Evolutionary conservation across 2,113 vertebrate species (phyloP).

Genomic region (Ctenodactylus gundi): DNA sequence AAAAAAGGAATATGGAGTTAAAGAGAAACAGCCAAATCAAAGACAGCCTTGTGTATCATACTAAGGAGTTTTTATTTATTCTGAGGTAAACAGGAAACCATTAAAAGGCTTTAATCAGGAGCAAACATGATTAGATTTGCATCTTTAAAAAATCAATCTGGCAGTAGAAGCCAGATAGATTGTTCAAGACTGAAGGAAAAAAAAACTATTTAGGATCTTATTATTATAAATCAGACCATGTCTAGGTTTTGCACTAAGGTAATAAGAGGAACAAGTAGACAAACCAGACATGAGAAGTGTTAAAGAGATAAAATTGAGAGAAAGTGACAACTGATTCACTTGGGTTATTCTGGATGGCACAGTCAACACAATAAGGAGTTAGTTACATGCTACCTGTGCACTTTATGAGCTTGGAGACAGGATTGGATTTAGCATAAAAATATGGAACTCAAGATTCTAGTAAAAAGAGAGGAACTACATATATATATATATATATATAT

Average conservation of each 20-base stretch:
- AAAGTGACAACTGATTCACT: neutral
- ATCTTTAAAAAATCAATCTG: conserved; percentile 72
- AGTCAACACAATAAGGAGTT: neutral
- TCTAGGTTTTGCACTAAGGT: neutral
- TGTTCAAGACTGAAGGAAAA: conserved; percentile 34
- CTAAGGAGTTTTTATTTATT: conserved; percentile 51
- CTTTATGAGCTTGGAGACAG: neutral
- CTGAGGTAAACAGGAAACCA: conserved; percentile 42
- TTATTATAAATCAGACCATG: conserved; percentile 60
- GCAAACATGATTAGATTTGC: conserved; percentile 73
- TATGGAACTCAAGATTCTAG: neutral
- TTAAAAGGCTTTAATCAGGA: conserved; percentile 73
- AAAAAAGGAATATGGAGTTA: neutral
- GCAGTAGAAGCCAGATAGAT: conserved; percentile 70
- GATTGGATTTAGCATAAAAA: neutral
- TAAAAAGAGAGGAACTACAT: neutral
- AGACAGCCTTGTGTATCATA: neutral
- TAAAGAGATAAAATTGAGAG: neutral
- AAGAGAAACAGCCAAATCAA: neutral
- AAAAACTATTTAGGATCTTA: conserved; percentile 27
- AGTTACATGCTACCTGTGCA: neutral
- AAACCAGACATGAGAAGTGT: neutral
- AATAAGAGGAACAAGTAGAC: neutral
- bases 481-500: too few relatives aligned
- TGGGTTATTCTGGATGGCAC: neutral